Evolutionary conservation across 1,140 invertebrate genomes (phyloP).

Genomic region (Cardiocondyla obscurior): DNA sequence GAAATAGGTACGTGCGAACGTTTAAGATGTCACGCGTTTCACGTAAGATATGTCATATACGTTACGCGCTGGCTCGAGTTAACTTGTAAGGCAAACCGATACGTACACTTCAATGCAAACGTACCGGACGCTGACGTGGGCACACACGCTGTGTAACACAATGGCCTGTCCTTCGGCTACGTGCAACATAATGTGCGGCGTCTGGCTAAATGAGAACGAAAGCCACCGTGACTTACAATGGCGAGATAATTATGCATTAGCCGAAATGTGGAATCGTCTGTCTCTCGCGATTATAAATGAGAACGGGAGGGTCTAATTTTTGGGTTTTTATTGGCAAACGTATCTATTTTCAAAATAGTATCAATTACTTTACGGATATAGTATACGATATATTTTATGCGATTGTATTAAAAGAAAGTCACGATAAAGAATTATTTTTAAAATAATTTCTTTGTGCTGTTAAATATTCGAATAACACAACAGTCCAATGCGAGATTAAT

Average conservation of each 20-base stretch:
- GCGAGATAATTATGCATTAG: conserved; percentile 5
- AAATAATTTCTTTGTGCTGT: background rate
- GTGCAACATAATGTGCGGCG: background rate
- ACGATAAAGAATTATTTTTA: background rate
- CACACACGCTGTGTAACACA: conserved; percentile 32
- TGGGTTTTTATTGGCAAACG: background rate
- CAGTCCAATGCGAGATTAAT: background rate
- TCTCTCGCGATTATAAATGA: background rate
- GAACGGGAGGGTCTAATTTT: background rate
- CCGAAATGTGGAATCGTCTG: background rate
- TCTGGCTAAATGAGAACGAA: conserved; percentile 22
- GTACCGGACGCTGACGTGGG: conserved; percentile 31
- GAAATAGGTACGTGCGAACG: background rate
- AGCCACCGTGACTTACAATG: conserved; percentile 2
- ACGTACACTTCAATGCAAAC: conserved; percentile 41
- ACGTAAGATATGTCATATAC: conserved; percentile 30
- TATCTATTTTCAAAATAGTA: background rate
- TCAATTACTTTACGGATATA: background rate
- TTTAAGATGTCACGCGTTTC: conserved; percentile 39
- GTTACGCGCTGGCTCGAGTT: conserved; percentile 16
- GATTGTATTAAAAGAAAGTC: background rate
- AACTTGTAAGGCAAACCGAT: conserved; percentile 35
- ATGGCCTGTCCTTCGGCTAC: conserved; percentile 21
- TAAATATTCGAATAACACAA: background rate
- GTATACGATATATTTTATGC: background rate